Percentiles rank a stretch among this genome's conserved stretches.
Evolutionary conservation across 2,113 vertebrate species (phyloP).

Genomic region (Sminthopsis crassicaudata): DNA sequence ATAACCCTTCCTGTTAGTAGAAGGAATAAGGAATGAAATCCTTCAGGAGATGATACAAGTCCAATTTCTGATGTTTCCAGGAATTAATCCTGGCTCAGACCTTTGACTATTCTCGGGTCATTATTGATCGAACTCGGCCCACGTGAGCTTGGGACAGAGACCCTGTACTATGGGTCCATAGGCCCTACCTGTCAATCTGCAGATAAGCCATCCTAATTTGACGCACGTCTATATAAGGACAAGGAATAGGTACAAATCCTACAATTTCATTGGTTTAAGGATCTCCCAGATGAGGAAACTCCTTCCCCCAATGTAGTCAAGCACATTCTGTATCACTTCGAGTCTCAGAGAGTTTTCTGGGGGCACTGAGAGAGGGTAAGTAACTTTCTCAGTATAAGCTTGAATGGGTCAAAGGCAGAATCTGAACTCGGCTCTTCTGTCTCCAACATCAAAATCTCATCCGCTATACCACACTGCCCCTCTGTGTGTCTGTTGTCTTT

Average conservation of each 20-base stretch:
- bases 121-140: background rate
- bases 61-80: background rate
- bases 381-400: background rate
- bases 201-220: background rate
- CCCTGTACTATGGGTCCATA: constrained; percentile 1
- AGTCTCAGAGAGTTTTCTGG: background rate
- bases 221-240: background rate
- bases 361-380: too few species aligned
- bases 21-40: background rate
- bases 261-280: background rate
- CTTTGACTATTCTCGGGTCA: too few species aligned
- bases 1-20: background rate
- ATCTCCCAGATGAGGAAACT: background rate
- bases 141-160: background rate
- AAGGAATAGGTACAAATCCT: background rate
- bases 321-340: background rate
- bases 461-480: background rate
- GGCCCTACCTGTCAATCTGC: background rate
- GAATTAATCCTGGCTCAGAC: background rate
- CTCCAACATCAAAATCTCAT: too few species aligned
- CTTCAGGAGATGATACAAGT: background rate
- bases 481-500: background rate
- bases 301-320: background rate
- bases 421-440: background rate
- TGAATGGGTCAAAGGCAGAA: background rate